Evolutionary conservation across 2,797 vertebrate species (phyloP).

Genomic region (Arnoldichthys spilopterus): DNA sequence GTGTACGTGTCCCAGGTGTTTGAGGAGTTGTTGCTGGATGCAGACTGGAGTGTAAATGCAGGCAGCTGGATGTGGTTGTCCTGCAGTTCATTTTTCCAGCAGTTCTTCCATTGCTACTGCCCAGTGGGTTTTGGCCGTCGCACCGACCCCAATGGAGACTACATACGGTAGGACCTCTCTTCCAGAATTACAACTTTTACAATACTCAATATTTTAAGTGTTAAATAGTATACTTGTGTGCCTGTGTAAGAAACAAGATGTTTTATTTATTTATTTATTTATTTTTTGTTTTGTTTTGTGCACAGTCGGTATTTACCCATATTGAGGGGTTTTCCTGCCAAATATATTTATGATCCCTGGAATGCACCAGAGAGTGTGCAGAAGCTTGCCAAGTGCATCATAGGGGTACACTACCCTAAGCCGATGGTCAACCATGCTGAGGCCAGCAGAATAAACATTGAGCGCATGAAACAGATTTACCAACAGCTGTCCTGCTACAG

Average conservation of each 20-base stretch:
- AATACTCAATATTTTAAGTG: too few species aligned
- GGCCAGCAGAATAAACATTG: constrained; percentile 91
- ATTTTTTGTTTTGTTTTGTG: not conserved
- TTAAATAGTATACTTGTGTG: too few species aligned
- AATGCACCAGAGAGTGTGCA: constrained; percentile 93
- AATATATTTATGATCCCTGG: constrained; percentile 96
- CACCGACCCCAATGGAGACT: constrained; percentile 94
- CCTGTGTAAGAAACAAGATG: too few species aligned
- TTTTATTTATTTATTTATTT: too few species aligned
- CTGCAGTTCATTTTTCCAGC: constrained; percentile 96
- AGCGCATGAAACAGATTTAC: constrained; percentile 97
- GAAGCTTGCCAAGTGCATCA: constrained; percentile 90
- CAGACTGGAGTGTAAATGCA: constrained; percentile 96
- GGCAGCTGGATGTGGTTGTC: constrained; percentile 99
- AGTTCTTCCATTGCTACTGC: constrained; percentile 97
- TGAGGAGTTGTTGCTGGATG: constrained; percentile 93
- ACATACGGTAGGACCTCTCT: constrained; percentile 81
- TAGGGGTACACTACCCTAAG: constrained; percentile 92
- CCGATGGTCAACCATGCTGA: constrained; percentile 95
- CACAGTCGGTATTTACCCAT: constrained; percentile 90
- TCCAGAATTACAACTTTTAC: not conserved
- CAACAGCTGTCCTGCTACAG: constrained; percentile 92
- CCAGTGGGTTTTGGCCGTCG: constrained; percentile 92
- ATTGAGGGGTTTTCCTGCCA: constrained; percentile 89
- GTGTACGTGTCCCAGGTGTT: constrained; percentile 83